Conservation (phyloP, 1,140 invertebrate species). For the Meloidogyne chitwoodi region DNA sequence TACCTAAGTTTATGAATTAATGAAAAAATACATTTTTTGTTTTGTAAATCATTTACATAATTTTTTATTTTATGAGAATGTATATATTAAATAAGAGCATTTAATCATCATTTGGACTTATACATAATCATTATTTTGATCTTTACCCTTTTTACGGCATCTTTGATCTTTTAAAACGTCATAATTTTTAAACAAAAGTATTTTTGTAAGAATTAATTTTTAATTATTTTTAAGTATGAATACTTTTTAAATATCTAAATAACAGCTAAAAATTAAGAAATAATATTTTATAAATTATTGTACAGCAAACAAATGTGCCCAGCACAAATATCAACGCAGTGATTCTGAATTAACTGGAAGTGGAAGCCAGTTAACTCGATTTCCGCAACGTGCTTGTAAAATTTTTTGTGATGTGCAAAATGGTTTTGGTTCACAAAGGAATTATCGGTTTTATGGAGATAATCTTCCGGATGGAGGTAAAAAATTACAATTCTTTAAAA, state of each 20-base stretch:
- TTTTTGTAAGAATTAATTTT: background rate
- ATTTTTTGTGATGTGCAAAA: constrained; percentile 58
- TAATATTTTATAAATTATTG: constrained; percentile 46
- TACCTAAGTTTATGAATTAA: too few relatives aligned
- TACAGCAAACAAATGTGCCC: constrained; percentile 41
- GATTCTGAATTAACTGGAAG: constrained; percentile 55
- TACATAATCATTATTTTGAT: background rate
- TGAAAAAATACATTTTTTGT: too few relatives aligned
- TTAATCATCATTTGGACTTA: background rate
- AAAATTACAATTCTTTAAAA: background rate
- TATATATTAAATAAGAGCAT: background rate
- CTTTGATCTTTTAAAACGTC: background rate
- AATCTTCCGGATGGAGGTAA: constrained; percentile 55
- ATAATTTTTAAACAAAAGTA: background rate
- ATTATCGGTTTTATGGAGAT: constrained; percentile 60
- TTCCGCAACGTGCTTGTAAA: constrained; percentile 59
- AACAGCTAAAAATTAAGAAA: too few relatives aligned
- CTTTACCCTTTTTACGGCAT: constrained; percentile 7
- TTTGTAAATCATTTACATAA: too few relatives aligned
- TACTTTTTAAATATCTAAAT: too few relatives aligned
- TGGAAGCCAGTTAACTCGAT: constrained; percentile 53
- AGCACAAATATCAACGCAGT: constrained; percentile 54
- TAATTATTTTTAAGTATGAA: too few relatives aligned
- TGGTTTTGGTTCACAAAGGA: constrained; percentile 44
- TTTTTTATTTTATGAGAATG: background rate